Evolutionary conservation across 92 coral and sea anemone species (phyloP).

Genomic region (Galaxea fascicularis): DNA sequence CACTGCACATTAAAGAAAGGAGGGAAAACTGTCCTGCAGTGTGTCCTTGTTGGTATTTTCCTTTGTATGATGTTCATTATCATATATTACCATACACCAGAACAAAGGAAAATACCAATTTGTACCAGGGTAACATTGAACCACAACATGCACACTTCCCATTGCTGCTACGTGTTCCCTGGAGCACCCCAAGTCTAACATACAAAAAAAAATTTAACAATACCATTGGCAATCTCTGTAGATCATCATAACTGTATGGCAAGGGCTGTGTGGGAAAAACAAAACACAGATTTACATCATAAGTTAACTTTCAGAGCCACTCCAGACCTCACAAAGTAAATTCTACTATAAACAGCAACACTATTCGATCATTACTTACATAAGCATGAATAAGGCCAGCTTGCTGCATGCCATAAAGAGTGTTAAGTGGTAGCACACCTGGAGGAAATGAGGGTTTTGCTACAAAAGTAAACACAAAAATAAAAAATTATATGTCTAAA

Average conservation of each 20-base stretch:
- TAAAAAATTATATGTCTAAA: neutral
- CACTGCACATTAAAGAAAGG: too few relatives aligned
- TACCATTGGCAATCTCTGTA: conserved; percentile 86
- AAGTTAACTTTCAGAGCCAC: neutral
- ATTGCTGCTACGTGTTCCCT: too few relatives aligned
- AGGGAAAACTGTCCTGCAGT: too few relatives aligned
- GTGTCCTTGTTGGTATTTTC: too few relatives aligned
- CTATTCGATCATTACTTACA: neutral
- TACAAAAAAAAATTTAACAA: neutral
- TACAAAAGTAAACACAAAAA: conserved; percentile 9
- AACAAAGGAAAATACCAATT: too few relatives aligned
- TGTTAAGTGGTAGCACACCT: conserved; percentile 84
- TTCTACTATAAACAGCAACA: neutral
- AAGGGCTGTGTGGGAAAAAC: conserved; percentile 30
- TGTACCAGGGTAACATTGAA: too few relatives aligned
- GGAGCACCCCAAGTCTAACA: neutral
- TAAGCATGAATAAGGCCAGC: conserved; percentile 84
- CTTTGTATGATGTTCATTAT: too few relatives aligned
- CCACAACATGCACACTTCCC: too few relatives aligned
- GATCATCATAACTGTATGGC: conserved; percentile 86
- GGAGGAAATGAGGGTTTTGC: conserved; percentile 95
- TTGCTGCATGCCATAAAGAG: conserved; percentile 83
- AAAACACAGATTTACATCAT: neutral
- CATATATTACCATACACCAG: too few relatives aligned
- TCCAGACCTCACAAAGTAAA: neutral